Evolutionary conservation across 2,888 invertebrate genomes (phyloP).

Genomic region (Seira sanloemensis): DNA sequence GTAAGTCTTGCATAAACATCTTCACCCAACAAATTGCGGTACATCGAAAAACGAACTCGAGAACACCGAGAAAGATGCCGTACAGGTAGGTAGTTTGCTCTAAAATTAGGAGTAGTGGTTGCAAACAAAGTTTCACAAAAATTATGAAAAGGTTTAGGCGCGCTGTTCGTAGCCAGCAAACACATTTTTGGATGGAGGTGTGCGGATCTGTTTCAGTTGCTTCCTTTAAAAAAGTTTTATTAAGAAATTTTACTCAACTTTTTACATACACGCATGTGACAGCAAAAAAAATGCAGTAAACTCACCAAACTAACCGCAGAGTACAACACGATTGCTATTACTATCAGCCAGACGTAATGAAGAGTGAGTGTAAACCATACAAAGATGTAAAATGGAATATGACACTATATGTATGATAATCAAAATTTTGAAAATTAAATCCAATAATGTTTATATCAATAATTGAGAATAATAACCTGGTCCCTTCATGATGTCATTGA

Average conservation of each 20-base stretch:
- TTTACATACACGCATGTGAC: background rate
- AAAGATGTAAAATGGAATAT: constrained; percentile 65
- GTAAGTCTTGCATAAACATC: constrained; percentile 67
- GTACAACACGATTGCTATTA: constrained; percentile 52
- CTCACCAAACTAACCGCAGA: constrained; percentile 64
- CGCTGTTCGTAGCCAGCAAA: constrained; percentile 67
- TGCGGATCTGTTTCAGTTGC: constrained; percentile 68
- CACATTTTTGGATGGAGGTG: constrained; percentile 67
- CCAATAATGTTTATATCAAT: too few species aligned
- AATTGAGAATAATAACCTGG: constrained; percentile 33
- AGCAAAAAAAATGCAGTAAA: background rate
- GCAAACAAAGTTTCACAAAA: constrained; percentile 60
- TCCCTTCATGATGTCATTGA: constrained; percentile 44
- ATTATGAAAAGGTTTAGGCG: constrained; percentile 56
- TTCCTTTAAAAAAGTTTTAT: constrained; percentile 47
- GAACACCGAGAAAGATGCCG: constrained; percentile 51
- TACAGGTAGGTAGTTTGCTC: constrained; percentile 43
- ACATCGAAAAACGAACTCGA: constrained; percentile 63
- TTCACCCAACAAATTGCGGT: constrained; percentile 61
- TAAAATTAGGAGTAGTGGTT: constrained; percentile 49
- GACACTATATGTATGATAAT: too few species aligned
- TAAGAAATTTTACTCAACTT: background rate
- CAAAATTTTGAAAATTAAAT: too few species aligned
- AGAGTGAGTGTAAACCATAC: constrained; percentile 57
- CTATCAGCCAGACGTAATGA: constrained; percentile 61